Base-by-base conservation (phyloP, 2,113 vertebrate species). In the Mesoclemmys tuberculata region DNA sequence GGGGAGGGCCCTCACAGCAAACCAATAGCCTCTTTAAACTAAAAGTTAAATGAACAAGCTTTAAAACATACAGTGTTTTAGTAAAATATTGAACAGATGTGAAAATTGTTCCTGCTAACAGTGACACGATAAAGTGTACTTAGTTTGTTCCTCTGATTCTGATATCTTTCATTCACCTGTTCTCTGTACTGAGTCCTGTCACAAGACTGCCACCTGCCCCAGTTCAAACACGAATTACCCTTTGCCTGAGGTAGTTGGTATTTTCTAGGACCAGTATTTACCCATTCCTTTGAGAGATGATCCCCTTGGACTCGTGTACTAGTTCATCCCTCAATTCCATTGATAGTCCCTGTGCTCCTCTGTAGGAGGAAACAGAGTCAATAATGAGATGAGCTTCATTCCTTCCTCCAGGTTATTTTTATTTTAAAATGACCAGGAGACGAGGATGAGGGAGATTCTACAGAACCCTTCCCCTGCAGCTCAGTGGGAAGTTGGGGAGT, bases 161-260 rank as follows among this genome's bases (percentile, higher is more conserved):
- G 2, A 41, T 0, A 0, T 44, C 52, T 44, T 68, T 52, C n/a
- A 5, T 12, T n/a, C 46, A 38, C 16, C 12, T 1, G 1, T 51
- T 83, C 78, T 85, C 81, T 0, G 0, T 81, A 58, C 82, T 2
- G 8, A 75, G 80, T 58, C 82, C 82, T 6, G 21, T 38, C 10
- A 12, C 71, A 75, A 26, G 71, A 44, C 71, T 75, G 24, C 41
- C 41, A 26, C 38, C 41, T 12, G 18, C 3, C 41, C 71, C 38
- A 11, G 3, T n/a, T 46, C 11, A 35, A 49, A 2, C 13, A 48
- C 52, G n/a, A 56, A 82, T 84, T 13, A 5, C 52, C 86, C 56
- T 90, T 51, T 3, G 1, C 0, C 71, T 89, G 22, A 6, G 82
- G 74, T 68, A 85, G 1, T 71, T 0, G 11, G 2, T 77, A 87